Percentiles rank a stretch among this genome's conserved stretches.
phyloP scores from a whole-genome alignment of 2,888 invertebrate genomes.

The Synergus japonicus region DNA sequence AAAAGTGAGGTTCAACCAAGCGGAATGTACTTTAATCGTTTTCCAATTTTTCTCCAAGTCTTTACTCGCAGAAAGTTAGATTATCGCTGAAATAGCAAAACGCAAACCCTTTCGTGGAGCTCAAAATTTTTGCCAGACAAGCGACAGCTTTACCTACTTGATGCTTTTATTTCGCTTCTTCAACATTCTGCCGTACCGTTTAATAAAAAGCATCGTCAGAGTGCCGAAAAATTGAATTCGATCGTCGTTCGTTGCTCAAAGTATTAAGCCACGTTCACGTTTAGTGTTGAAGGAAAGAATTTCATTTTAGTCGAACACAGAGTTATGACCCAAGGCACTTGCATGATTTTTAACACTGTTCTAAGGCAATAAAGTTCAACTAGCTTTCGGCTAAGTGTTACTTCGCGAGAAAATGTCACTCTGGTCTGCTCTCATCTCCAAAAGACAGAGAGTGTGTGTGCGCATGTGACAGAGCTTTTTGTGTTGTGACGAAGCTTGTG shows the following conservation, averaged over 20 bases:
- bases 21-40: constrained; percentile 38
- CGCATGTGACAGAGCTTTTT: constrained; percentile 58
- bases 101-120: constrained; percentile 16
- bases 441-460: constrained; percentile 33
- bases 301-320: constrained; percentile 27
- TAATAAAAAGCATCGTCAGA: constrained; percentile 41
- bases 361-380: constrained; percentile 40
- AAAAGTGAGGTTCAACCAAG: constrained; percentile 22
- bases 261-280: constrained; percentile 22
- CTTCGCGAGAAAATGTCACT: constrained; percentile 38
- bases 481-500: constrained; percentile 56
- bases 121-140: constrained; percentile 25
- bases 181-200: constrained; percentile 33
- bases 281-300: constrained; percentile 28
- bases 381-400: constrained; percentile 39
- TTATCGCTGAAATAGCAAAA: constrained; percentile 39
- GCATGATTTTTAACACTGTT: constrained; percentile 24
- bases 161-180: constrained; percentile 35
- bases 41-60: constrained; percentile 31
- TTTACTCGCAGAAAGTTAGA: constrained; percentile 32
- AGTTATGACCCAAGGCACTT: background rate
- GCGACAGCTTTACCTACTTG: constrained; percentile 32
- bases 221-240: constrained; percentile 41
- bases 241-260: background rate
- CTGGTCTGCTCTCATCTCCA: constrained; percentile 18